Evolutionary conservation across 2,113 vertebrate species (phyloP), one percentile per base, ranked within the genome.

Genomic region (Glaucidium brasilianum): DNA sequence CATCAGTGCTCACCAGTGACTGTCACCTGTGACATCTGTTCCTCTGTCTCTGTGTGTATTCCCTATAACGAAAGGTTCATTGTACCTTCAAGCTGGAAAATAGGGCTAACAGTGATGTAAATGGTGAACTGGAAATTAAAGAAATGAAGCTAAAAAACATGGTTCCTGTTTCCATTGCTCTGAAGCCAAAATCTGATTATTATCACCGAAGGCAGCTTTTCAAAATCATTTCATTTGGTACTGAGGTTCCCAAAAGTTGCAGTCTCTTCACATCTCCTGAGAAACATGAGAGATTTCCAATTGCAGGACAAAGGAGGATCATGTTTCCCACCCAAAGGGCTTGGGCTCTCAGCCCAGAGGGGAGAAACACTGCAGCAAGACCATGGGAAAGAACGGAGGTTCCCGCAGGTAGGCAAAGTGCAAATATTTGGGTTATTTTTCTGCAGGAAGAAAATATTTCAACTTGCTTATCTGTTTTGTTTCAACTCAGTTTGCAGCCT

Each of bases 401-500:
- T 91, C 29, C 86, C 21, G 2, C 67, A 94, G 82, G 85, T 64
- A 82, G 81, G 64, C 37, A 90, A 86, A 96, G 60, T 35, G 12
- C 25, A 95, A 94, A 62, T 87, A 91, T 77, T 79, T 55, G 30
- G 13, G 32, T 55, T 74, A 20, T 85, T 95, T 90, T 94, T 91
- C 91, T 35, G 25, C 73, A 79, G 45, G 32, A 71, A 72, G 27
- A 92, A 90, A 92, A 53, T 30, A 4, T 81, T 94, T 93, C 53
- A 29, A n/a, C 71, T 80, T 85, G 81, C 59, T 91, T 94, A 49
- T 95, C 66, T 92, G 81, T 91, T 96, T 95, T 91, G 59, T 92
- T 95, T 93, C 75, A 81, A 64, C 91, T 83, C 94, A 83, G 71
- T 95, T 94, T 95, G 95, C 37, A 82, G 92, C 83, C 92, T 87